These are phyloP conservation scores for Platycnemis pennipes DNA, from an alignment of 2,888 invertebrate species.

Conservation along the genomic window DNA sequence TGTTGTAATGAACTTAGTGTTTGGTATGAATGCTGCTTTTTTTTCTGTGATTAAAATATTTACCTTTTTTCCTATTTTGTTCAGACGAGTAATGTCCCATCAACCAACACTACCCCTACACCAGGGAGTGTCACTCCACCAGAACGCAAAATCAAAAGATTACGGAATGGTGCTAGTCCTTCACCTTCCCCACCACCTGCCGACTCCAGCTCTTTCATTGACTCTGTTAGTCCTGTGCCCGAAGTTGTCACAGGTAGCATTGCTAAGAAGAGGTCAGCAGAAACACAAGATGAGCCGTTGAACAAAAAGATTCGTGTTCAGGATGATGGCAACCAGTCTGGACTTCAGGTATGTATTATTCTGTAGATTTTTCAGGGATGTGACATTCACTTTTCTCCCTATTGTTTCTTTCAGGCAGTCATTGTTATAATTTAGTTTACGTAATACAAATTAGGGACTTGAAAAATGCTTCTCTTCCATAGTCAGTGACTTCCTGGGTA, in stretches of 20 bases:
- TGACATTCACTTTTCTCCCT: too few species aligned
- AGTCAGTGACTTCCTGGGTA: too few species aligned
- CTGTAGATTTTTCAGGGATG: too few species aligned
- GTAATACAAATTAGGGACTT: too few species aligned
- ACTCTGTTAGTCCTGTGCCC: constrained; percentile 52
- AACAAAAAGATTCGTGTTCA: constrained; percentile 73
- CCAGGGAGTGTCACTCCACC: constrained; percentile 70
- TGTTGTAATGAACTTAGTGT: too few species aligned
- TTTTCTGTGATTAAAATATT: background rate
- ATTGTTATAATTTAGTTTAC: too few species aligned
- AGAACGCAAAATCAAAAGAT: constrained; percentile 48
- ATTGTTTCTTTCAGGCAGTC: too few species aligned
- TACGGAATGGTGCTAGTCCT: constrained; percentile 58
- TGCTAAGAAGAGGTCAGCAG: constrained; percentile 74
- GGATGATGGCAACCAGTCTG: constrained; percentile 72
- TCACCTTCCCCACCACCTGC: constrained; percentile 48
- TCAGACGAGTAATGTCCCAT: constrained; percentile 65
- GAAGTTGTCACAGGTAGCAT: constrained; percentile 69
- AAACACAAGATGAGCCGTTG: constrained; percentile 72
- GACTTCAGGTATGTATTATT: constrained; percentile 68
- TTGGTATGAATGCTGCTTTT: too few species aligned
- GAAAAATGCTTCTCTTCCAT: too few species aligned
- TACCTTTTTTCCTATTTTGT: background rate
- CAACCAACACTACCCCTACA: constrained; percentile 69
- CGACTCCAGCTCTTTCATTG: background rate